Base-by-base conservation (phyloP, 2,888 invertebrate species). In the Tipula lateralis region DNA sequence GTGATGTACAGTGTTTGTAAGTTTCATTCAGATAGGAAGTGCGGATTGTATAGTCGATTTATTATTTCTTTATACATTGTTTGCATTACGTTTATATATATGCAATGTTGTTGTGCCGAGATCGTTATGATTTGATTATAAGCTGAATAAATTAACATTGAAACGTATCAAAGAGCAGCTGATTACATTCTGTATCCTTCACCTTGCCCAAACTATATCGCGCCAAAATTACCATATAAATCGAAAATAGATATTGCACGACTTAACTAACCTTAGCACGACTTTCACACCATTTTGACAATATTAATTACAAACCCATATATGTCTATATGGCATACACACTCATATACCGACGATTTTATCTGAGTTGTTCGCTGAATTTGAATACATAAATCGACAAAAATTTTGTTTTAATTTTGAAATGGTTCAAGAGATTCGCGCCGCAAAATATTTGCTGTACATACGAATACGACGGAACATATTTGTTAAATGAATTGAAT, bases 211-310 rank as follows among this genome's bases (percentile, higher is more conserved):
- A n/a, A n/a, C n/a, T n/a, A n/a, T n/a, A n/a, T n/a, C 4, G n/a
- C 44, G 24, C 66, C 6, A 24, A 66, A n/a, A 66, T 66, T 66
- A 24, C 9, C 66, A 66, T 66, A 12, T 66, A 66, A 66, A 66
- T 66, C 24, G 4, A 44, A 44, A 16, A 44, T 44, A 44, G 16
- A 44, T 44, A 44, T 44, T 44, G n/a, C 16, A 16, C 44, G 44
- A 44, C 16, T 24, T 39, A n/a, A 13, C 39, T 66, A 66, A 24
- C 66, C 66, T 66, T 66, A 9, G 12, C 66, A 24, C 24, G 66
- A 66, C 66, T 24, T 66, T 66, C 66, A 66, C 66, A 66, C 66
- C 24, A 66, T 66, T 66, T 66, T 66, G 24, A 66, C 66, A 66
- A 66, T 1, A 66, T 66, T 66, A 66, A 50, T 50, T 50, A 50